Base-by-base conservation (phyloP, 2,797 vertebrate genomes). In the Anguilla pacifica region DNA sequence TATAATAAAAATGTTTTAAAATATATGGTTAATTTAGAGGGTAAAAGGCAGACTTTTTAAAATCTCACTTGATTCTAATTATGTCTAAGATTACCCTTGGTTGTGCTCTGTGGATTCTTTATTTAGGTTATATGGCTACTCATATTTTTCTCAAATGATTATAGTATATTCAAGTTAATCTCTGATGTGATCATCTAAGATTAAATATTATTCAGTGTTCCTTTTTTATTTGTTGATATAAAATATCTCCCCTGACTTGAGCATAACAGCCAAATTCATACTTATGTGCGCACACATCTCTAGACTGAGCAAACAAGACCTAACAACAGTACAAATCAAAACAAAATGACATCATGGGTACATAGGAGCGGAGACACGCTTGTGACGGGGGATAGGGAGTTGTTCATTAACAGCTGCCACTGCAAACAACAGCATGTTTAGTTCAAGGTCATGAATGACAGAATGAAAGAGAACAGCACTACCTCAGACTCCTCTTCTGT, bases 281-380 rank as follows among this genome's bases (percentile, higher is more conserved):
- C 22, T 74, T 74, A 53, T 35, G 46, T 87, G 82, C 72, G 64
- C 82, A 43, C 82, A 43, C 53, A 84, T 77, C 64, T 85, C n/a
- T 15, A 55, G 43, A 59, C 6, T 19, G 22, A 64, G 31, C n/a
- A 85, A 85, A 57, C 55, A 61, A 43, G 11, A 70, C 57, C 1
- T 43, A 31, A 51, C 22, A 51, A 82, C 79, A 25, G 79, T 51
- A 43, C 72, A 43, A 6, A 7, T 81, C 22, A 9, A 49, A 49
- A 22, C 59, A 85, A 46, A 85, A 61, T 25, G 4, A 6, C 5
- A n/a, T 19, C 25, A 35, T 35, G 31, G 31, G 28, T 53, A 84
- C 46, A 39, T 59, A 28, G 17, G 35, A 74, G 49, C 7, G 64
- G 83, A 46, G 72, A 31, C 11, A 59, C 13, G 17, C 61, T 25